These are phyloP conservation scores for Leptinotarsa undecemlineata DNA, from an alignment of 1,140 invertebrate genomes.

Conservation along the genomic window DNA sequence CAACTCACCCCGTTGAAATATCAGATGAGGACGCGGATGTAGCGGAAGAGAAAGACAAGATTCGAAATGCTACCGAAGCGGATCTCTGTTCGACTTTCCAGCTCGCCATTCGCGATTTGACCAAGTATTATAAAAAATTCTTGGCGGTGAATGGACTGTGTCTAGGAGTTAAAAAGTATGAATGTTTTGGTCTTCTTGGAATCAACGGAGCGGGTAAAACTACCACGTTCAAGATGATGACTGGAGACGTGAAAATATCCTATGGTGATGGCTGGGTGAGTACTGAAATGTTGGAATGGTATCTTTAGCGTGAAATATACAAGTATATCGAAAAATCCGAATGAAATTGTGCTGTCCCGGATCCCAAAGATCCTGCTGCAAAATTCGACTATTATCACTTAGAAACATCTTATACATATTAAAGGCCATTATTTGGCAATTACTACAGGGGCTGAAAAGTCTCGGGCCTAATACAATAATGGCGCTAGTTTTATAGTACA, in stretches of 20 bases:
- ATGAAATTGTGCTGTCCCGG: too few relatives aligned
- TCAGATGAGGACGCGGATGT: constrained; percentile 58
- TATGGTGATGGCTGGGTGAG: constrained; percentile 49
- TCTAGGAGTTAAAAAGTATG: constrained; percentile 62
- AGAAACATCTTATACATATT: too few relatives aligned
- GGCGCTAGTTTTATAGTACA: too few relatives aligned
- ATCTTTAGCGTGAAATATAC: too few relatives aligned
- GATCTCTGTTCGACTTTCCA: constrained; percentile 48
- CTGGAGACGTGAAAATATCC: constrained; percentile 72
- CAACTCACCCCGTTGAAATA: constrained; percentile 29
- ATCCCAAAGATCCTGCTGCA: too few relatives aligned
- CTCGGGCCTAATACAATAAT: too few relatives aligned
- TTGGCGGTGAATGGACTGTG: constrained; percentile 75
- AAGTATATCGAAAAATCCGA: too few relatives aligned
- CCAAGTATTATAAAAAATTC: constrained; percentile 71
- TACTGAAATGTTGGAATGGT: background rate
- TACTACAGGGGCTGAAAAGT: too few relatives aligned
- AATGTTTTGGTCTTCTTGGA: constrained; percentile 91
- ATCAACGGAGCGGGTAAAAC: constrained; percentile 81
- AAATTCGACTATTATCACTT: too few relatives aligned
- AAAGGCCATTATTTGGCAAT: too few relatives aligned
- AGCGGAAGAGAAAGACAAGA: constrained; percentile 54
- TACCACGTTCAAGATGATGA: constrained; percentile 87
- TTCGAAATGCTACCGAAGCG: constrained; percentile 38
- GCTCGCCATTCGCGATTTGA: constrained; percentile 60